Conservation (phyloP, 2,888 invertebrate genomes). For the Protonemura montana region DNA sequence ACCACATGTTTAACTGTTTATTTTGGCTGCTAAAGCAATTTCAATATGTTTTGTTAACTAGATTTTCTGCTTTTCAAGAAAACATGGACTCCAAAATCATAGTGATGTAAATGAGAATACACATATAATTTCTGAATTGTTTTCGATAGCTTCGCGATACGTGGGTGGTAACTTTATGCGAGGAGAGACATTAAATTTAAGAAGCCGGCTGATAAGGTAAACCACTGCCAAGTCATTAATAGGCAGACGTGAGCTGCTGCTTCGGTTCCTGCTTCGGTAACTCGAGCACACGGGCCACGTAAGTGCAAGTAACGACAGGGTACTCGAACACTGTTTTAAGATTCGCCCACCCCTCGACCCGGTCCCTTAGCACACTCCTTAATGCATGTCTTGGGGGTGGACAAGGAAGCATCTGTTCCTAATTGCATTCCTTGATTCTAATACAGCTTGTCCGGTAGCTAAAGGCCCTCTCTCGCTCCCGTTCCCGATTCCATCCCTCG, state of each 20-base stretch:
- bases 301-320: constrained; percentile 1
- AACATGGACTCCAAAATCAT: too few relatives aligned
- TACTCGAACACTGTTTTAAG: constrained; percentile 34
- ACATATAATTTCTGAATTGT: too few relatives aligned
- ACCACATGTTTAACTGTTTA: not conserved
- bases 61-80: not conserved
- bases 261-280: not conserved
- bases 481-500: not conserved
- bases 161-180: too few relatives aligned
- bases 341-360: constrained; percentile 8
- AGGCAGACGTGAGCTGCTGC: not conserved
- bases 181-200: not conserved
- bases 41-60: not conserved
- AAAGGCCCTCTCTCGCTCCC: not conserved
- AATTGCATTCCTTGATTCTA: constrained; percentile 50
- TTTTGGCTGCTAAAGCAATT: not conserved
- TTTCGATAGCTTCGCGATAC: too few relatives aligned
- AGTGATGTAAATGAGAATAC: too few relatives aligned
- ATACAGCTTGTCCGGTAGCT: constrained; percentile 49
- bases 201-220: not conserved
- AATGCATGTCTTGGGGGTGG: constrained; percentile 46
- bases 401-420: constrained; percentile 49
- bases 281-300: not conserved
- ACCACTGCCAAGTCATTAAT: not conserved
- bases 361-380: constrained; percentile 29